phyloP scores from a whole-genome alignment of 2,113 vertebrate genomes.

The Dicentrarchus labrax region DNA sequence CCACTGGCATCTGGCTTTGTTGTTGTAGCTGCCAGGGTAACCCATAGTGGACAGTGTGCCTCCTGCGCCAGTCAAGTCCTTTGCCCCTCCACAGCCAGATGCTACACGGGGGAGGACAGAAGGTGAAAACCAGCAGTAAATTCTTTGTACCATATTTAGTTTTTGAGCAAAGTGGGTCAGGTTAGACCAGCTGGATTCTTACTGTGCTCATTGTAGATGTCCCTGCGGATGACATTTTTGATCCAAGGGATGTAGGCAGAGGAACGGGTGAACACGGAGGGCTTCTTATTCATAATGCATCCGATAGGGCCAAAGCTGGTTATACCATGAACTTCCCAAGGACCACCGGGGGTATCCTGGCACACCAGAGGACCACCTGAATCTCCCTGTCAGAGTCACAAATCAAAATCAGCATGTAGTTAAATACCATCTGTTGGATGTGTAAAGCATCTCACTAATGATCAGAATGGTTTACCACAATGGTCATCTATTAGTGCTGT shows the following conservation, averaged over 20 bases:
- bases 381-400: conserved; percentile 77
- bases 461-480: neutral
- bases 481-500: neutral
- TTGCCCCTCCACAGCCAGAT: conserved; percentile 83
- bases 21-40: conserved; percentile 78
- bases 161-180: conserved; percentile 19
- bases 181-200: conserved; percentile 51
- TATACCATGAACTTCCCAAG: conserved; percentile 85
- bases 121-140: conserved; percentile 30
- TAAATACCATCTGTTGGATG: neutral
- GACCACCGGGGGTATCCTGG: conserved; percentile 58
- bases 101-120: conserved; percentile 64
- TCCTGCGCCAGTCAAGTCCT: conserved; percentile 66
- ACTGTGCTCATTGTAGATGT: conserved; percentile 82
- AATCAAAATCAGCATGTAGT: conserved; percentile 7
- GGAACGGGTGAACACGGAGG: conserved; percentile 84
- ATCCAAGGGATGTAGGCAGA: conserved; percentile 86
- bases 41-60: conserved; percentile 80
- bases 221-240: conserved; percentile 78
- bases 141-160: conserved; percentile 20
- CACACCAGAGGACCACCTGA: conserved; percentile 86
- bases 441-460: neutral
- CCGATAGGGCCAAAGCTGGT: conserved; percentile 86
- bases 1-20: conserved; percentile 82
- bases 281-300: conserved; percentile 86